Conservation (phyloP, 2,113 vertebrate genomes). For the Rhinoptilus africanus region DNA sequence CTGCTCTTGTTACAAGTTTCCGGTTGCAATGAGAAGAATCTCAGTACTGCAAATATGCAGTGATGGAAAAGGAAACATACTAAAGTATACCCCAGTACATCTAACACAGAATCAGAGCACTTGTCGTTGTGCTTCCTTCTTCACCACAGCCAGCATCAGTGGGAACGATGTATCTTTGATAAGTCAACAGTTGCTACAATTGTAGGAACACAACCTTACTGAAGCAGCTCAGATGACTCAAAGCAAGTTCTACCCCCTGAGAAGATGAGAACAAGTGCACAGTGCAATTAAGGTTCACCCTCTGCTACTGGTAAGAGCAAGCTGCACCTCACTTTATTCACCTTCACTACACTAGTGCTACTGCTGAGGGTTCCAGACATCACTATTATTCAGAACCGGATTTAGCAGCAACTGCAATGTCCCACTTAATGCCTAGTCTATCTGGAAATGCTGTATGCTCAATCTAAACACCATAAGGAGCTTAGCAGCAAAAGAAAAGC, state of each 20-base stretch:
- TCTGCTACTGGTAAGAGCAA: background rate
- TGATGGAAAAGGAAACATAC: background rate
- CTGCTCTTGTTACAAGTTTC: background rate
- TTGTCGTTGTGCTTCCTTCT: background rate
- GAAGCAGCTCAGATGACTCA: background rate
- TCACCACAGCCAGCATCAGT: background rate
- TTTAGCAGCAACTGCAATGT: background rate
- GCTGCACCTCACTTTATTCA: background rate
- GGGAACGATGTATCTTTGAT: rapidly evolving
- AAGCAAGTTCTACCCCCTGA: background rate
- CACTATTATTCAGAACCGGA: background rate
- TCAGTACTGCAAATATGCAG: background rate
- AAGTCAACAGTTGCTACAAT: background rate
- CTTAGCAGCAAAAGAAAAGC: background rate
- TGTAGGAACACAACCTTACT: background rate
- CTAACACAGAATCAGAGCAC: background rate
- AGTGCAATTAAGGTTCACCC: rapidly evolving
- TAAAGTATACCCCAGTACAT: background rate
- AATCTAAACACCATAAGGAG: background rate
- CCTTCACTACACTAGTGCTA: background rate
- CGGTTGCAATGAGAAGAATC: background rate
- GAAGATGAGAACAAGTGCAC: background rate
- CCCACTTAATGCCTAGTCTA: background rate
- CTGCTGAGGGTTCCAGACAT: background rate
- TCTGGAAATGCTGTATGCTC: background rate